These are phyloP conservation scores for Pleuronectes platessa DNA, from an alignment of 2,113 vertebrate species.

Conservation along the genomic window DNA sequence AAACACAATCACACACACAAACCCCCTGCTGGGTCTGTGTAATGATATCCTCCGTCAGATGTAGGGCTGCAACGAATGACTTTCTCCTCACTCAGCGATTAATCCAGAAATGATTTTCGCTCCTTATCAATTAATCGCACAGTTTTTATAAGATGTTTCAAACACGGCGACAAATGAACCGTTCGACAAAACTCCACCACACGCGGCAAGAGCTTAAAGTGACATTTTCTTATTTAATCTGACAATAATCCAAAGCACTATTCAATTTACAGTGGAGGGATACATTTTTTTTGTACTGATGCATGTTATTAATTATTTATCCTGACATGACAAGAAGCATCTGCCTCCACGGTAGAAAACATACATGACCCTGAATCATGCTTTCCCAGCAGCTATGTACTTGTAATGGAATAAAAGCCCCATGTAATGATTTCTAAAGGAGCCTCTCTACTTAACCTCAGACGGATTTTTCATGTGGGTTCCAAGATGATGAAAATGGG, in stretches of 20 bases:
- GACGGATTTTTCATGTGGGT: neutral
- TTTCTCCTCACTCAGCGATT: slow-evolving; percentile 28
- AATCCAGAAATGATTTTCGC: slow-evolving; percentile 9
- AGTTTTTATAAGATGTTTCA: slow-evolving; percentile 15
- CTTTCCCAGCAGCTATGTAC: neutral
- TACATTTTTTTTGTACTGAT: neutral
- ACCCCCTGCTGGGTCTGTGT: slow-evolving; percentile 26
- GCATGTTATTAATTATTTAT: neutral
- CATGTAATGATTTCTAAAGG: neutral
- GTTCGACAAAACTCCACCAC: neutral
- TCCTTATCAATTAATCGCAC: slow-evolving; percentile 20
- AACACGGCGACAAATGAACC: slow-evolving; percentile 11
- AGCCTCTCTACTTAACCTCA: slow-evolving; percentile 3
- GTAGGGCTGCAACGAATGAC: slow-evolving; percentile 27
- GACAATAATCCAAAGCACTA: slow-evolving; percentile 5
- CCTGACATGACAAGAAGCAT: neutral
- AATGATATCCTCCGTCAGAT: slow-evolving; percentile 30
- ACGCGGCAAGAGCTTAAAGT: neutral
- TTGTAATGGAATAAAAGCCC: neutral
- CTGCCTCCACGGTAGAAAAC: too few species aligned
- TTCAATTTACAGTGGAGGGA: neutral
- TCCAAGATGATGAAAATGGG: slow-evolving; percentile 16
- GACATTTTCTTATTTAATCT: slow-evolving; percentile 8
- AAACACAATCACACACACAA: neutral
- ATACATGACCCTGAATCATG: neutral